Conservation (phyloP, 1,140 invertebrate genomes). For the Drosophila sulfurigaster region DNA sequence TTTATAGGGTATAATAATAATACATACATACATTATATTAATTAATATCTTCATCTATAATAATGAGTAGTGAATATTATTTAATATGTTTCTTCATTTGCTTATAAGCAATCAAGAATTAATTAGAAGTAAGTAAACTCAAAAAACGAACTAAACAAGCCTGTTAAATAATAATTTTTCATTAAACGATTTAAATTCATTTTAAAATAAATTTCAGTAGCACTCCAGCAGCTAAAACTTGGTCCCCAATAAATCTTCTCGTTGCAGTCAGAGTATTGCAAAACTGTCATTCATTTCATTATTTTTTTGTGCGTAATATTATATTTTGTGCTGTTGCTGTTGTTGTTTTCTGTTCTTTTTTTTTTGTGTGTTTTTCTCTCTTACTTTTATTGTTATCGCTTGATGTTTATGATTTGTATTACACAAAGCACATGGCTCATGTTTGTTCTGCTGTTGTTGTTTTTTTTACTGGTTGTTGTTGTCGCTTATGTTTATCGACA, state of each 20-base stretch:
- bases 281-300: not conserved
- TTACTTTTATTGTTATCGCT: slow-evolving; percentile 28
- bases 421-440: slow-evolving; percentile 33
- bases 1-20: too few species aligned
- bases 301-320: not conserved
- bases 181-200: too few species aligned
- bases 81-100: too few species aligned
- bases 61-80: too few species aligned
- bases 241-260: not conserved
- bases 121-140: too few species aligned
- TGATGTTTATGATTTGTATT: slow-evolving; percentile 33
- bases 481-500: slow-evolving; percentile 31
- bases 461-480: slow-evolving; percentile 12
- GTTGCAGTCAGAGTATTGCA: not conserved
- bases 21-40: too few species aligned
- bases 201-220: too few species aligned
- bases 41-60: too few species aligned
- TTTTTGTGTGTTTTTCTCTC: not conserved
- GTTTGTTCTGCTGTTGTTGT: slow-evolving; percentile 5
- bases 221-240: too few species aligned
- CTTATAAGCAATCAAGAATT: too few species aligned
- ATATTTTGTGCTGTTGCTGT: not conserved
- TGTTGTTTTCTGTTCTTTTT: not conserved
- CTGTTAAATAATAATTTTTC: too few species aligned
- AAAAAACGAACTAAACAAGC: too few species aligned